Evolutionary conservation across 2,797 vertebrate genomes (phyloP), one percentile per base, ranked within the genome.

Genomic region (Geotrypetes seraphini): DNA sequence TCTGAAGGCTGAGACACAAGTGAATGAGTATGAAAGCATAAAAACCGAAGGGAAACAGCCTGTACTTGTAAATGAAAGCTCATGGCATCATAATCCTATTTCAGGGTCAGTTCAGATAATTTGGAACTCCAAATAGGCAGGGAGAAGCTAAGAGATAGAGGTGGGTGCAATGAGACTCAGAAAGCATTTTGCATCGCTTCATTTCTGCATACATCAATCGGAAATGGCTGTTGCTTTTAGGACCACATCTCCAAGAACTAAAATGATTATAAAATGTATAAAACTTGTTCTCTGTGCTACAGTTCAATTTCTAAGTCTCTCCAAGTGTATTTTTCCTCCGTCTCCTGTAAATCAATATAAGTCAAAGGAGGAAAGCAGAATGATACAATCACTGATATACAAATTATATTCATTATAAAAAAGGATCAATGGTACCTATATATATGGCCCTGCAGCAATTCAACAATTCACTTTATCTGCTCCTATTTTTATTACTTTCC

Each of bases 401-500:
- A 69, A 71, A 68, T 69, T 55, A 66, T 36, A 53, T 39, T 53
- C 72, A 73, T 71, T 68, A 62, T n/a, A n/a, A n/a, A n/a, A n/a
- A n/a, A n/a, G n/a, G n/a, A n/a, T n/a, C n/a, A n/a, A n/a, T n/a
- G n/a, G n/a, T n/a, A n/a, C n/a, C n/a, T n/a, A 54, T 60, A 47
- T 63, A 39, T 51, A 65, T 47, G 26, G 35, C 52, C 61, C 52
- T 59, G 48, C 33, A 68, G 59, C 73, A 84, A 88, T 93, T 86
- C 83, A 88, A 85, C 78, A 73, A 85, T 85, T 85, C 71, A 64
- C 74, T 90, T 87, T 84, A 81, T 71, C 75, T 80, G 71, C 64
- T 79, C 78, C 79, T 74, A 81, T 86, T 90, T 91, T 89, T 92
- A 93, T 88, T 88, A 87, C 77, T 77, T 72, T 78, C 63, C 63